Conservation (phyloP, 1,140 invertebrate genomes). For the Calosoma granatense region DNA sequence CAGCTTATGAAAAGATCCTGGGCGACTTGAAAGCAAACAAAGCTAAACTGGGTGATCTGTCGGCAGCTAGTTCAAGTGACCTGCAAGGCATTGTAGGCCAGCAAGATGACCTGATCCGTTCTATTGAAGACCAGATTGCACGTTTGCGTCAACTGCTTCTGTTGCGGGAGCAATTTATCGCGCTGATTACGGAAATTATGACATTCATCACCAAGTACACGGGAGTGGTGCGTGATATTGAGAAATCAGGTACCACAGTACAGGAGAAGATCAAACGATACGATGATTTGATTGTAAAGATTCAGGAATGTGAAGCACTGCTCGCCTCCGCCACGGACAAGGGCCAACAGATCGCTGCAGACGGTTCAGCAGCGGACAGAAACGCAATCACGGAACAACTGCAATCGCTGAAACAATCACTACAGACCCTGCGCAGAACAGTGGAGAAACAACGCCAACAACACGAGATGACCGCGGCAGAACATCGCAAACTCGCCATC, state of each 20-base stretch:
- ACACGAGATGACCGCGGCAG: slow-evolving; percentile 77
- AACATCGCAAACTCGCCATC: slow-evolving; percentile 68
- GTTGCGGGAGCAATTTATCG: slow-evolving; percentile 77
- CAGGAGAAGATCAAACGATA: slow-evolving; percentile 84
- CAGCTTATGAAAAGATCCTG: slow-evolving; percentile 68
- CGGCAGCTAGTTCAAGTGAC: slow-evolving; percentile 61
- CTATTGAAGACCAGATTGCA: slow-evolving; percentile 74
- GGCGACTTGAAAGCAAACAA: slow-evolving; percentile 72
- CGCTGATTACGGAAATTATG: slow-evolving; percentile 75
- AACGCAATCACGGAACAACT: slow-evolving; percentile 80
- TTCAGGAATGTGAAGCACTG: slow-evolving; percentile 80
- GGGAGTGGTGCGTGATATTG: slow-evolving; percentile 73
- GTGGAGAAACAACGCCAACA: slow-evolving; percentile 79
- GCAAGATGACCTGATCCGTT: slow-evolving; percentile 72
- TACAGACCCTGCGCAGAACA: slow-evolving; percentile 64
- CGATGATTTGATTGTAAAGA: slow-evolving; percentile 71
- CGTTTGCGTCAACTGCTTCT: slow-evolving; percentile 65
- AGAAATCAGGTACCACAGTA: slow-evolving; percentile 64
- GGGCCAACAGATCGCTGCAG: slow-evolving; percentile 80
- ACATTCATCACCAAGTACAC: slow-evolving; percentile 80
- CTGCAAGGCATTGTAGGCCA: slow-evolving; percentile 67
- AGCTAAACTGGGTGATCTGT: slow-evolving; percentile 63
- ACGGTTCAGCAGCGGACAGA: slow-evolving; percentile 74
- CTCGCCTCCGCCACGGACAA: slow-evolving; percentile 79
- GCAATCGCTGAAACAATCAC: slow-evolving; percentile 74